phyloP scores from a whole-genome alignment of 2,797 vertebrate genomes.

The Syngnathus acus region DNA sequence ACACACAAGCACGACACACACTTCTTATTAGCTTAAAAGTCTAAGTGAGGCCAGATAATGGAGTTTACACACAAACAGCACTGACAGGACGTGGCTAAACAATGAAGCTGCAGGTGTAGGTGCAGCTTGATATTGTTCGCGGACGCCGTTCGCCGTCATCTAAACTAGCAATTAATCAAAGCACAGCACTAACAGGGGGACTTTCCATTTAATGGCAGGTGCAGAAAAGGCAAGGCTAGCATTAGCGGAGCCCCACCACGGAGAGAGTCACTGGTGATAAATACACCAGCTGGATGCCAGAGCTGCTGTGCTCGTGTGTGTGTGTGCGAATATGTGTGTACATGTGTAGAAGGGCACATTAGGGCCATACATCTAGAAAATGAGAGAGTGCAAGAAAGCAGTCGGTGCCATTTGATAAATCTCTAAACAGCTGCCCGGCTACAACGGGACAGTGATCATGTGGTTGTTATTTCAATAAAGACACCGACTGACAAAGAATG shows the following conservation, averaged over 20 bases:
- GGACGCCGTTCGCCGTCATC: conserved; percentile 28
- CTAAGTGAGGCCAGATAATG: conserved; percentile 31
- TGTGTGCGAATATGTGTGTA: not conserved
- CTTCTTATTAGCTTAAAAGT: conserved; percentile 28
- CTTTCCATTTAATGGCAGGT: conserved; percentile 47
- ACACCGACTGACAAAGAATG: conserved; percentile 22
- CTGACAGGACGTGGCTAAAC: conserved; percentile 37
- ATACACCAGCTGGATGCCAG: conserved; percentile 46
- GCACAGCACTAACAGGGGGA: conserved; percentile 40
- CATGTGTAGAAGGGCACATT: conserved; percentile 2
- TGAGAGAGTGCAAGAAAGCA: conserved; percentile 31
- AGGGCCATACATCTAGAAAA: conserved; percentile 40
- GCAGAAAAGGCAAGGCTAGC: conserved; percentile 49
- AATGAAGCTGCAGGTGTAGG: conserved; percentile 47
- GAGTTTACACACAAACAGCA: conserved; percentile 29
- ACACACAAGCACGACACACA: conserved; percentile 16
- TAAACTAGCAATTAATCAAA: conserved; percentile 61
- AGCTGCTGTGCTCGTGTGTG: conserved; percentile 13
- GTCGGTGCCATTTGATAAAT: conserved; percentile 39
- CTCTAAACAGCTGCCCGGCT: conserved; percentile 40
- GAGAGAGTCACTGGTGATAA: conserved; percentile 44
- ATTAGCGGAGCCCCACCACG: conserved; percentile 42
- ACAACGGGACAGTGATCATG: conserved; percentile 34
- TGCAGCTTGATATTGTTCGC: conserved; percentile 45
- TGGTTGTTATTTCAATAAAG: conserved; percentile 38